Percentiles rank a stretch among this genome's conserved stretches.
Evolutionary conservation across 2,888 invertebrate genomes (phyloP).

Genomic region (Rhyacophila evoluta): DNA sequence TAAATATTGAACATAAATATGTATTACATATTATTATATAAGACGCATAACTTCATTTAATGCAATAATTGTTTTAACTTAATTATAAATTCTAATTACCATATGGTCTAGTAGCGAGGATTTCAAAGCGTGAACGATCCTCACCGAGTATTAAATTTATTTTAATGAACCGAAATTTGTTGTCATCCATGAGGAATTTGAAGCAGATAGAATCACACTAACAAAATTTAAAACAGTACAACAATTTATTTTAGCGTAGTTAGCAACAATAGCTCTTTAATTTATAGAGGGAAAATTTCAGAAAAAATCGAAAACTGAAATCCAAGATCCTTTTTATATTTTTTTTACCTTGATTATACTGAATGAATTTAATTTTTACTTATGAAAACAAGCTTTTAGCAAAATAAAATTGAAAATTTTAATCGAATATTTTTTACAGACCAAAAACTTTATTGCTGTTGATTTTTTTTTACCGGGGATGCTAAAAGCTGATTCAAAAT

Average conservation of each 20-base stretch:
- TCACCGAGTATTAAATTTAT: not conserved
- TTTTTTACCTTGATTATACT: not conserved
- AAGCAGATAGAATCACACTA: not conserved
- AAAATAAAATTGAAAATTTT: not conserved
- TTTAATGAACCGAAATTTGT: not conserved
- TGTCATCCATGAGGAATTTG: too few species aligned
- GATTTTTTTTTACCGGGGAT: too few species aligned
- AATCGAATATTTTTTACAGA: too few species aligned
- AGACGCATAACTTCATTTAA: too few species aligned
- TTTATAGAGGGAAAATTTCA: too few species aligned
- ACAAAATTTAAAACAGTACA: not conserved
- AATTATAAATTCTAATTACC: not conserved
- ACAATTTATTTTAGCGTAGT: not conserved
- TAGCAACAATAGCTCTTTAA: too few species aligned
- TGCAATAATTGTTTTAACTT: not conserved
- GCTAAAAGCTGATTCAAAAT: not conserved
- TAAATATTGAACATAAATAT: too few species aligned
- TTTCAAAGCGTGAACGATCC: not conserved
- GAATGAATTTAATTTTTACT: not conserved
- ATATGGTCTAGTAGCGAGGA: constrained; percentile 8
- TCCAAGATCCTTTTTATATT: not conserved
- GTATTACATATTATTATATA: too few species aligned
- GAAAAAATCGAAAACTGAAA: not conserved
- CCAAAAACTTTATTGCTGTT: too few species aligned
- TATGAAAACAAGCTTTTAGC: not conserved